Evolutionary conservation across 2,888 invertebrate genomes (phyloP), one percentile per base, ranked within the genome.

Genomic region (Antheraea assamensis): DNA sequence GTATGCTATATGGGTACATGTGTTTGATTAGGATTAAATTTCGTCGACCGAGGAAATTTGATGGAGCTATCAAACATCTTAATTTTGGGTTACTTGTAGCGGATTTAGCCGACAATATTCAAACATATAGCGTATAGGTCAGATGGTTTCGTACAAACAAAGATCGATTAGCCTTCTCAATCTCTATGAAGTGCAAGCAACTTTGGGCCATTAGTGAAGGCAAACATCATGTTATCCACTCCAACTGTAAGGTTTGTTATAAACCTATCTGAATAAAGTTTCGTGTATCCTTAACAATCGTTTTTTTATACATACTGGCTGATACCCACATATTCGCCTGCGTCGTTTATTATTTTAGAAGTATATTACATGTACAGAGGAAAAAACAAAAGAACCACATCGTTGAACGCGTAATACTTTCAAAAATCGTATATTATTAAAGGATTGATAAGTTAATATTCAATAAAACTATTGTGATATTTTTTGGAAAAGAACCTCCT

Each of bases 121-220:
- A 66, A 42, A 58, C 31, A n/a, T n/a, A n/a, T n/a, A n/a, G n/a
- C n/a, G 68, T 35, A 21, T 35, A 66, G 72, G 49, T 66, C 72
- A 71, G 24, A 55, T 19, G 15, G 71, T 31, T 64, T 58, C 49
- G 64, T 66, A 31, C 83, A 87, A 85, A 87, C 85, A 87, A n/a
- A 80, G 85, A 87, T 87, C 88, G 84, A 86, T 88, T 87, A 87
- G 85, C 84, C 85, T 27, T 7, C 85, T 77, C 84, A 83, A 78
- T 73, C 79, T 78, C 77, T 74, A 74, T 74, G 75, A 66, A 72
- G 73, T 72, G 73, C 77, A 81, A 76, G 79, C 78, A 80, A 80
- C 80, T 82, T 76, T 70, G 78, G 78, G 77, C 87, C 85, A 87
- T 87, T 87, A 87, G 85, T 78, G 78, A 75, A 72, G 70, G 81